A percentile compares a stretch with the other conserved stretches of the same genome.
phyloP scores from a whole-genome alignment of 1,140 invertebrate species.

The Eurosta solidaginis region DNA sequence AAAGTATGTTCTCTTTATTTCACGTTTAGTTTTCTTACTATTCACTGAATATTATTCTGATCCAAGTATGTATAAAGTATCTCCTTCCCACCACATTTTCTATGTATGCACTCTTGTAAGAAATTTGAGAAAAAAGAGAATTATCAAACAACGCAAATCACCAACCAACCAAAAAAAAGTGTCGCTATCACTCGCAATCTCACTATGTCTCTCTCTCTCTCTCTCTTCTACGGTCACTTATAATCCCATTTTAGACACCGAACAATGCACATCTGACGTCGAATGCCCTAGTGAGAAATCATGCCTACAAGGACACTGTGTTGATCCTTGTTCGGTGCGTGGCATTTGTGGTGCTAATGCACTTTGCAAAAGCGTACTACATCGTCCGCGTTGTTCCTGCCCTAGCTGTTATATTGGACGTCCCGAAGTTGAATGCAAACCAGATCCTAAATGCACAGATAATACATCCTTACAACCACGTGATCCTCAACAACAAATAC shows the following conservation, averaged over 20 bases:
- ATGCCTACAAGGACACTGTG: constrained; percentile 83
- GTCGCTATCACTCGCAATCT: not conserved
- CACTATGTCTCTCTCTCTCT: constrained; percentile 40
- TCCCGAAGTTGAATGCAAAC: constrained; percentile 75
- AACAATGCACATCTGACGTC: constrained; percentile 85
- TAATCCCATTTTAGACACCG: constrained; percentile 67
- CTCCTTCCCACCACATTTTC: not conserved
- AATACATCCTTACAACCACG: constrained; percentile 62
- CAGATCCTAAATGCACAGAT: constrained; percentile 74
- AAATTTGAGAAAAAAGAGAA: not conserved
- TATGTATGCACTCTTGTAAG: not conserved
- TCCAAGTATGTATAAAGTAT: not conserved
- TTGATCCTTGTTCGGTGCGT: constrained; percentile 85
- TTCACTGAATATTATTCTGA: too few relatives aligned
- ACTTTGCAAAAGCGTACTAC: constrained; percentile 79
- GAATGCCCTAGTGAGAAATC: constrained; percentile 90
- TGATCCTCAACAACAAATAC: constrained; percentile 61
- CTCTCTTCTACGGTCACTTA: constrained; percentile 45
- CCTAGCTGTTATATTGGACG: constrained; percentile 84
- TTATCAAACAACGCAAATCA: not conserved
- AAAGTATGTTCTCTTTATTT: too few relatives aligned
- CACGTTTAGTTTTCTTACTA: too few relatives aligned
- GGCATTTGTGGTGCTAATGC: constrained; percentile 88
- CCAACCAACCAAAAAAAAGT: not conserved
- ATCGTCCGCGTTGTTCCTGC: constrained; percentile 83